Evolutionary conservation across 2,797 vertebrate species (phyloP).

Genomic region (Tinamus major): DNA sequence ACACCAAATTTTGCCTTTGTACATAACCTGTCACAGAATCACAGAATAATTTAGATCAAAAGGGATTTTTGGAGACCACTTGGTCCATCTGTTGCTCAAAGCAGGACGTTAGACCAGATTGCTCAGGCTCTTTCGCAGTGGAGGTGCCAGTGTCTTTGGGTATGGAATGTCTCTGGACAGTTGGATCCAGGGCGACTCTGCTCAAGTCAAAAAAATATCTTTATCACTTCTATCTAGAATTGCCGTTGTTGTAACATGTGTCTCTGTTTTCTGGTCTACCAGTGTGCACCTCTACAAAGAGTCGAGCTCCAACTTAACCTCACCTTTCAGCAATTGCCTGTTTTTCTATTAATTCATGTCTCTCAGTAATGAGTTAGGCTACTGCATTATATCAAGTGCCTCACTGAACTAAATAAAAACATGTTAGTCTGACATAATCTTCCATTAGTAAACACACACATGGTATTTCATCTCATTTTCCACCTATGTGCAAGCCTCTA

Average conservation of each 20-base stretch:
- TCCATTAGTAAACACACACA: background rate
- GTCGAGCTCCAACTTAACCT: background rate
- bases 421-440: background rate
- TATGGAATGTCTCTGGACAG: background rate
- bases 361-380: background rate
- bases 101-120: background rate
- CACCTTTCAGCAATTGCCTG: background rate
- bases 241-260: background rate
- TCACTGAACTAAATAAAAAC: background rate
- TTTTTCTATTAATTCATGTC: background rate
- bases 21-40: background rate
- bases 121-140: background rate
- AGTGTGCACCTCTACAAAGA: rapidly evolving
- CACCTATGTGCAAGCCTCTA: background rate
- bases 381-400: background rate
- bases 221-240: background rate
- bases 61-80: background rate
- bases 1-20: background rate
- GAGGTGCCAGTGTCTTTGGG: background rate
- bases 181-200: background rate
- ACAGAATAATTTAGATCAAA: background rate
- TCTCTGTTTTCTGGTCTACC: background rate
- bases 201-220: background rate
- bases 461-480: background rate
- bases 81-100: background rate